Evolutionary conservation across 2,113 vertebrate species (phyloP).

Genomic region (Prunella fulvescens): DNA sequence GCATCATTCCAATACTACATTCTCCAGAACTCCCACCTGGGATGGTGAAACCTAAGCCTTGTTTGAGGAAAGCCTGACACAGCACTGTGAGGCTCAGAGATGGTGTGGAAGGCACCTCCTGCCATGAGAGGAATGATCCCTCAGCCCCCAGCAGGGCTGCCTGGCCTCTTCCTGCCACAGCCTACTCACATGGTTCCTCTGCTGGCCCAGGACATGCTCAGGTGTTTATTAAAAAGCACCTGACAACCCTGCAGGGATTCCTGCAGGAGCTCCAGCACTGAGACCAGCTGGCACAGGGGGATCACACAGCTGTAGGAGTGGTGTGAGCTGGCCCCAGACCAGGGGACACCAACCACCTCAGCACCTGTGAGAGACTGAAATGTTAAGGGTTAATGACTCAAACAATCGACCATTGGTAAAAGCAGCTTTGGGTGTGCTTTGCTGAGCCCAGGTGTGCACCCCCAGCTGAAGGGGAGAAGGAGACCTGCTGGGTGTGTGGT

Average conservation of each 20-base stretch:
- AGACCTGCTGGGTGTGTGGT: neutral
- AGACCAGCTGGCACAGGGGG: neutral
- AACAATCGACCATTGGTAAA: neutral
- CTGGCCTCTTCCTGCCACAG: neutral
- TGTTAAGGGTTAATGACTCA: neutral
- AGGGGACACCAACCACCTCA: neutral
- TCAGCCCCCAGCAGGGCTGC: neutral
- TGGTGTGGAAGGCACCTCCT: neutral
- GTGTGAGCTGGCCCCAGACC: neutral
- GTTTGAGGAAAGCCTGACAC: accelerated
- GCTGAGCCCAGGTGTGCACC: neutral
- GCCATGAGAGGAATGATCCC: neutral
- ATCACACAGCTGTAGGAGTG: neutral
- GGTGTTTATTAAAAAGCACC: neutral
- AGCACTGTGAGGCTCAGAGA: neutral
- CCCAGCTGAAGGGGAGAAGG: neutral
- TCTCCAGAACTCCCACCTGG: neutral
- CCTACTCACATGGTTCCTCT: neutral
- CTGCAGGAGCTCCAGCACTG: neutral
- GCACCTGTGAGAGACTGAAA: neutral
- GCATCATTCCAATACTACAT: accelerated
- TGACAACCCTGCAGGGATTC: neutral
- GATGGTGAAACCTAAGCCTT: neutral
- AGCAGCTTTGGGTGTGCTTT: neutral
- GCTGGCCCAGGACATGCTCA: neutral